phyloP scores from a whole-genome alignment of 2,113 vertebrate genomes.

The Aptenodytes patagonicus region DNA sequence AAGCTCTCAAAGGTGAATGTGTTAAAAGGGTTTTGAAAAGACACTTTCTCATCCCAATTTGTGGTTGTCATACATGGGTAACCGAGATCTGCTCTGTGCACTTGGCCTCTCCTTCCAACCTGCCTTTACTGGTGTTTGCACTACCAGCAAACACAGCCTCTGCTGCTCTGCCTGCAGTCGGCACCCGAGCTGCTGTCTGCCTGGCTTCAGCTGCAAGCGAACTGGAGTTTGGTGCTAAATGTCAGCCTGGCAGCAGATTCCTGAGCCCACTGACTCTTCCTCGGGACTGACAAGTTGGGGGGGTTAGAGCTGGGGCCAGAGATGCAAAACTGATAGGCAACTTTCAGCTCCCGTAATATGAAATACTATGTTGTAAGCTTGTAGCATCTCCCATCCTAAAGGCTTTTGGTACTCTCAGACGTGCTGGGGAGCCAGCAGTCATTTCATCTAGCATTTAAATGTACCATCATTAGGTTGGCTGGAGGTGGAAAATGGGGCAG shows the following conservation, averaged over 20 bases:
- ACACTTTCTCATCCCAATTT: neutral
- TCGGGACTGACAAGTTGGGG: neutral
- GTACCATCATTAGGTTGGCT: neutral
- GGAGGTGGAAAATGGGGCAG: neutral
- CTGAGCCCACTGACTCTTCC: neutral
- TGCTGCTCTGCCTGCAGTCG: neutral
- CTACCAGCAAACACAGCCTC: neutral
- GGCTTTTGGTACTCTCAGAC: neutral
- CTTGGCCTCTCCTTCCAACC: neutral
- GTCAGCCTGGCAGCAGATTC: neutral
- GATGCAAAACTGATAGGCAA: neutral
- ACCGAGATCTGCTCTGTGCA: neutral
- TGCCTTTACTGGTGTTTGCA: neutral
- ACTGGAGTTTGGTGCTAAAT: neutral
- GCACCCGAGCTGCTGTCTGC: neutral
- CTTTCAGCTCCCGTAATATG: neutral
- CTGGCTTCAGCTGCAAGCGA: neutral
- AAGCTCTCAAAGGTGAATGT: neutral
- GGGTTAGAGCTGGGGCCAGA: neutral
- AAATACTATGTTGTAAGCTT: neutral
- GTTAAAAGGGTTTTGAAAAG: conserved; percentile 27
- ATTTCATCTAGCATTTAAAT: neutral
- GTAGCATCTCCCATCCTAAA: neutral
- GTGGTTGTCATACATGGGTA: neutral
- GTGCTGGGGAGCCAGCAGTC: neutral